Evolutionary conservation across 1,140 invertebrate species (phyloP), one percentile per base, ranked within the genome.

Genomic region (Notospermus geniculatus): DNA sequence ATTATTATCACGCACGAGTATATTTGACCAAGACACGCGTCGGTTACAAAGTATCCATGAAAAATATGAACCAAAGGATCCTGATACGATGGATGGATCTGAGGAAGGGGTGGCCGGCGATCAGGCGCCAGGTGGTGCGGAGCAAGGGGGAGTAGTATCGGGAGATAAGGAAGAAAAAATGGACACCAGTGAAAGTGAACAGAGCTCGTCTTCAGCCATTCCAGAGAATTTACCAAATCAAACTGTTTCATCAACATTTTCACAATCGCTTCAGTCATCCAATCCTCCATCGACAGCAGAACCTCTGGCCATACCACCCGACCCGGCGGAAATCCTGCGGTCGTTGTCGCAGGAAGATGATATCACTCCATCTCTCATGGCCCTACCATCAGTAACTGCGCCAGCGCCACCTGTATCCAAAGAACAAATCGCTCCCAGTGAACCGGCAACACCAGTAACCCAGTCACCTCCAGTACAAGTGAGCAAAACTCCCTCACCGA

Each of bases 11-110:
- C 94, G 93, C 74, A 59, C 64, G 54, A 95, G 91, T 56, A 92
- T 97, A 13, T 96, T 97, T 77, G 95, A 98, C 76, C 94, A 97
- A 78, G 95, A 98, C 77, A 89, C 90, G 15, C 93, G 96, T 76
- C 84, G 95, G 11, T 82, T 98, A 22, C 93, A 97, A 79, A 93
- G 93, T 71, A 80, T 91, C 68, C 86, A 88, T 70, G 88, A 93
- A 69, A 92, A 93, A 79, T 92, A 92, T 74, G 90, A 92, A 78
- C 89, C 89, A 29, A 85, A 85, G 59, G 87, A 77, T 23, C 60
- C 70, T 11, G 54, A 39, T 32, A 27, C 57, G 32, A 32, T 46
- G 39, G 29, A 57, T 30, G 58, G 56, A 23, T 57, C 41, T 43
- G 63, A 63, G 22, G 57, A 65, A 25, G 57, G 63, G 9, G 69